These are phyloP conservation scores for Sylvicola fuscatus DNA, from an alignment of 2,888 invertebrate species.

Conservation along the genomic window DNA sequence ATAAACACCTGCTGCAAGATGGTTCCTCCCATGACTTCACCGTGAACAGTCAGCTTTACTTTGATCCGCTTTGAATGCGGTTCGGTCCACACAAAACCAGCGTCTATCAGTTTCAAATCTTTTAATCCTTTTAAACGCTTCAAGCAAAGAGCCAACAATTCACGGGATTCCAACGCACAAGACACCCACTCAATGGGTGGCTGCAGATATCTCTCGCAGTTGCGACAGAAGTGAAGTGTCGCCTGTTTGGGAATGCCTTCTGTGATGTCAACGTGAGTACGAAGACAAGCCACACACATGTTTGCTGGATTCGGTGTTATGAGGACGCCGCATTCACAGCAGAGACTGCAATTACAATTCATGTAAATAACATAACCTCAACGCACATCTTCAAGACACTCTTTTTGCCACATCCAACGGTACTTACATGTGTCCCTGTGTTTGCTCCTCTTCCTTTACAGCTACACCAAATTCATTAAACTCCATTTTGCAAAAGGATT, in stretches of 20 bases:
- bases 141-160: constrained; percentile 73
- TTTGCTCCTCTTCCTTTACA: too few species aligned
- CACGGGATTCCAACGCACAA: constrained; percentile 73
- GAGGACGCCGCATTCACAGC: constrained; percentile 81
- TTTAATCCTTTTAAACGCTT: constrained; percentile 80
- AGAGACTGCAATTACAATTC: constrained; percentile 34
- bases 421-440: too few species aligned
- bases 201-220: constrained; percentile 87
- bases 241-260: constrained; percentile 91
- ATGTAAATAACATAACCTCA: background rate
- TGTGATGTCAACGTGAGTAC: constrained; percentile 84
- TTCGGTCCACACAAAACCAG: constrained; percentile 96
- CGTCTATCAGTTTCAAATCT: constrained; percentile 82
- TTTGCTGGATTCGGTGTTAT: constrained; percentile 94
- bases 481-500: too few species aligned
- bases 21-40: constrained; percentile 79
- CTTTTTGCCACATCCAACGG: too few species aligned
- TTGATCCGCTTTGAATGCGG: constrained; percentile 96
- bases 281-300: constrained; percentile 90
- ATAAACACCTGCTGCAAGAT: constrained; percentile 87
- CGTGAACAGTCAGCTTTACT: constrained; percentile 87
- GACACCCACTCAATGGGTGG: constrained; percentile 80
- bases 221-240: constrained; percentile 73
- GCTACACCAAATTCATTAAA: too few species aligned
- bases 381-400: too few species aligned